Evolutionary conservation across 2,797 vertebrate genomes (phyloP).

Genomic region (Iguana delicatissima): DNA sequence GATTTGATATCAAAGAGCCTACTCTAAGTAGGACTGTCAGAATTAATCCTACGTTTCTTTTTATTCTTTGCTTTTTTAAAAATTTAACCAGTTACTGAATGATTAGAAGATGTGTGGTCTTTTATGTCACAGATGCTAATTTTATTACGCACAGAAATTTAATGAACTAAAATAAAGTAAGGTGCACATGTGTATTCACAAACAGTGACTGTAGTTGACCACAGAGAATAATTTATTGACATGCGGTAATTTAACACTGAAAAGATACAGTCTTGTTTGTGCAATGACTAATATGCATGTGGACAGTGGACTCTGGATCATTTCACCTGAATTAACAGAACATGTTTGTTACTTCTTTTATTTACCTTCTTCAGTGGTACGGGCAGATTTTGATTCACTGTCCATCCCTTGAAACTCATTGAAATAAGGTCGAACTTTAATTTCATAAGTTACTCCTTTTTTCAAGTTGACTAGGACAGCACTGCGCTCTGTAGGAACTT

Average conservation of each 20-base stretch:
- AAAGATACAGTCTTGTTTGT: background rate
- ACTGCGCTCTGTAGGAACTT: slow-evolving; percentile 91
- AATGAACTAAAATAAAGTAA: slow-evolving; percentile 6
- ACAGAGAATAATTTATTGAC: background rate
- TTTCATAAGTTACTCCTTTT: slow-evolving; percentile 95
- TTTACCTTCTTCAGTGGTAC: slow-evolving; percentile 96
- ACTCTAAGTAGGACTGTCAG: no score
- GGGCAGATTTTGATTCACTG: slow-evolving; percentile 93
- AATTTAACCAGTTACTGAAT: background rate
- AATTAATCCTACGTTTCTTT: no score
- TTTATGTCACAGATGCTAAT: background rate
- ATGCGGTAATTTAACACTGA: background rate
- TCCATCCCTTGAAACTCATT: slow-evolving; percentile 99
- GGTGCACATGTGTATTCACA: background rate
- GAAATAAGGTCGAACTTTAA: slow-evolving; percentile 97
- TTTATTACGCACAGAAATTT: background rate
- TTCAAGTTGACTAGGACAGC: slow-evolving; percentile 89
- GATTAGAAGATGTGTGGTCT: background rate
- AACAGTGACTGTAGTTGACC: background rate
- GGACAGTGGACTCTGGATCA: no score
- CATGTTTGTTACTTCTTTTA: background rate
- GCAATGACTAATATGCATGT: background rate
- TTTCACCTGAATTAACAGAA: background rate
- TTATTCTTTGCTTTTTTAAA: background rate
- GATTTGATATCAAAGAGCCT: no score